These are phyloP conservation scores for Tethea ocularis DNA, from an alignment of 2,888 invertebrate species.

Conservation along the genomic window DNA sequence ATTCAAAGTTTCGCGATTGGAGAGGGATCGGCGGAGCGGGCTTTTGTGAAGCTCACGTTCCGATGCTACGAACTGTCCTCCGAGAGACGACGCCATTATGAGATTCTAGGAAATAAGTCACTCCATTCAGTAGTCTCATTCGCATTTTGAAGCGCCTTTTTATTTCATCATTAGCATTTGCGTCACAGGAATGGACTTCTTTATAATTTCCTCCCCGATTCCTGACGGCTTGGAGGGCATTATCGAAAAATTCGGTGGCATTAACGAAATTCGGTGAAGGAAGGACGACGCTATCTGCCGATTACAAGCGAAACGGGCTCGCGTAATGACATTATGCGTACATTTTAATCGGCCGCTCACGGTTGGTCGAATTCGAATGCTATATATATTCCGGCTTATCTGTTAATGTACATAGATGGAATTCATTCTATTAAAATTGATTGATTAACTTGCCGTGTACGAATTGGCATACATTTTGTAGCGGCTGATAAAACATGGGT, in stretches of 20 bases:
- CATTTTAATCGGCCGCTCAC: slow-evolving; percentile 69
- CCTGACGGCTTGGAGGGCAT: slow-evolving; percentile 49
- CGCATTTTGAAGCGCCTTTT: slow-evolving; percentile 17
- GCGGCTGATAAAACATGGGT: slow-evolving; percentile 21
- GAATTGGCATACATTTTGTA: slow-evolving; percentile 27
- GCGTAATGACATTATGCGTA: slow-evolving; percentile 70
- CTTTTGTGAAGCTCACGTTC: slow-evolving; percentile 58
- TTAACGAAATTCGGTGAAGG: slow-evolving; percentile 36
- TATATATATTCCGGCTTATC: slow-evolving; percentile 51
- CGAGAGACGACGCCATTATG: slow-evolving; percentile 35
- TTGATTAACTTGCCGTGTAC: slow-evolving; percentile 48
- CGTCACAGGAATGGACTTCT: slow-evolving; percentile 30
- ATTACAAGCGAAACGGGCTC: slow-evolving; percentile 50
- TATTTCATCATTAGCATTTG: slow-evolving; percentile 16
- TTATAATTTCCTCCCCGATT: slow-evolving; percentile 54
- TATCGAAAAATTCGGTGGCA: slow-evolving; percentile 41
- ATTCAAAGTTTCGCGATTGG: slow-evolving; percentile 74
- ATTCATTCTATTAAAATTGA: slow-evolving; percentile 54
- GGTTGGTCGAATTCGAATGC: slow-evolving; percentile 59
- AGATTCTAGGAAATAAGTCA: slow-evolving; percentile 22
- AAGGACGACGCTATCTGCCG: slow-evolving; percentile 48
- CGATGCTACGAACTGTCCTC: slow-evolving; percentile 46
- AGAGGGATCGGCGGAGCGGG: slow-evolving; percentile 55
- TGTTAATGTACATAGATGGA: slow-evolving; percentile 39
- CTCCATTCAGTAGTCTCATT: slow-evolving; percentile 12